Base-by-base conservation (phyloP, 2,113 vertebrate species). In the Anas platyrhynchos region DNA sequence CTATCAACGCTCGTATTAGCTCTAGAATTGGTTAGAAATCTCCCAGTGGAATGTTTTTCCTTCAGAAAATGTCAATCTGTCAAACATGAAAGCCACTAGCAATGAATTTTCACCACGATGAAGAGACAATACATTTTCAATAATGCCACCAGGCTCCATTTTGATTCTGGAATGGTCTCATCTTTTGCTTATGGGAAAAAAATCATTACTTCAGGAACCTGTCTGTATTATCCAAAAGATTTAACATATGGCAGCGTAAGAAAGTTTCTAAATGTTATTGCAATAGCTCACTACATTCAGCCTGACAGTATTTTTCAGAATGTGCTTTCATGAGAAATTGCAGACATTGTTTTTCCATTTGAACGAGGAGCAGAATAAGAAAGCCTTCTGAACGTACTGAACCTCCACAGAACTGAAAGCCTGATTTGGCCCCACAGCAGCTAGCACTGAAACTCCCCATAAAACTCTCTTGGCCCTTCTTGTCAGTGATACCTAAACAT, bases 31-130 rank as follows among this genome's bases (percentile, higher is more conserved):
- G 36, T 58, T 44, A 43, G 72, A 58, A n/a, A 58, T 87, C 93
- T 79, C 86, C 84, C 81, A 87, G 48, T 10, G 54, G 89, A 87
- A 76, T 89, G 50, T 27, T 93, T 87, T 92, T 95, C 69, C 83
- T 92, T 91, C 77, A 79, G 89, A 94, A 87, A 93, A 82, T 58
- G 77, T 77, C 86, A 48, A 21, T 91, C 74, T 94, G 74, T 92
- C 88, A 91, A 92, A 89, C n/a, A 32, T 23, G 58, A 96, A 94
- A 94, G 83, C 62, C 88, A 83, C 65, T 93, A 71, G 73, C 76
- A 78, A 86, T 67, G 63, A 81, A 88, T 88, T 92, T 91, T 86
- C 65, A 65, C 86, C 29, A 52, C 6, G 14, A 94, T 83, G 83
- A 88, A 91, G 88, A 67, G 81, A 84, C 69, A 91, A 72, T 56